Percentiles rank a stretch among this genome's conserved stretches.
Evolutionary conservation across 2,888 invertebrate genomes (phyloP).

Genomic region (Eupithecia insigniata): DNA sequence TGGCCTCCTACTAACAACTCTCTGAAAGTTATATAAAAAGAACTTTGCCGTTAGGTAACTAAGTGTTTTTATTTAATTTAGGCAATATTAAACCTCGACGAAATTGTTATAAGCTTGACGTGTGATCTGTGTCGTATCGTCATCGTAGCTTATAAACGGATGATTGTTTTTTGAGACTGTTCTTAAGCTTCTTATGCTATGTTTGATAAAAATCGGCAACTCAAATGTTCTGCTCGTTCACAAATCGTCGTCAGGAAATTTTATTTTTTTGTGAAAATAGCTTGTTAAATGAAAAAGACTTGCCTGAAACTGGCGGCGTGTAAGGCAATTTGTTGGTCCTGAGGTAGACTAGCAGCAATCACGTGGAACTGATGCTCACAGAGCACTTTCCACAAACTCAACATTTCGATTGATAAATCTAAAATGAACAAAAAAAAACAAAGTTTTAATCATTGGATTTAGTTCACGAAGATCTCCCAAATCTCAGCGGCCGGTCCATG

Average conservation of each 20-base stretch:
- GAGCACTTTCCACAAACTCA: slow-evolving; percentile 96
- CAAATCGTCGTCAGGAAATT: background rate
- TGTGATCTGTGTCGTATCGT: no score
- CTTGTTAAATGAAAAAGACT: slow-evolving; percentile 19
- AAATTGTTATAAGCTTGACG: no score
- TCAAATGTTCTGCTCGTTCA: background rate
- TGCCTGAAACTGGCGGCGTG: slow-evolving; percentile 86
- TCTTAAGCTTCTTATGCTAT: background rate
- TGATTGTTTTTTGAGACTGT: no score
- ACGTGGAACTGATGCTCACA: slow-evolving; percentile 96
- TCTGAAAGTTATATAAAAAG: no score
- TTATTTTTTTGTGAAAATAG: background rate
- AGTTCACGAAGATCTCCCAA: no score
- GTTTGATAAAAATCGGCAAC: background rate
- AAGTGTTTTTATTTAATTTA: no score
- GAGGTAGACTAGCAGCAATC: slow-evolving; percentile 87
- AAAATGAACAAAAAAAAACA: slow-evolving; percentile 38
- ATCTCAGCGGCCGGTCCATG: no score
- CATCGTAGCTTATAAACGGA: no score
- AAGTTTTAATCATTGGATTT: background rate
- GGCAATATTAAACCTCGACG: no score
- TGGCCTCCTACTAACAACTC: slow-evolving; percentile 91
- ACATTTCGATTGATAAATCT: slow-evolving; percentile 92
- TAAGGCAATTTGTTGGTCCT: slow-evolving; percentile 86
- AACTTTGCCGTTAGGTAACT: no score